phyloP scores from a whole-genome alignment of 2,888 invertebrate genomes.

The Cheilosia variabilis region DNA sequence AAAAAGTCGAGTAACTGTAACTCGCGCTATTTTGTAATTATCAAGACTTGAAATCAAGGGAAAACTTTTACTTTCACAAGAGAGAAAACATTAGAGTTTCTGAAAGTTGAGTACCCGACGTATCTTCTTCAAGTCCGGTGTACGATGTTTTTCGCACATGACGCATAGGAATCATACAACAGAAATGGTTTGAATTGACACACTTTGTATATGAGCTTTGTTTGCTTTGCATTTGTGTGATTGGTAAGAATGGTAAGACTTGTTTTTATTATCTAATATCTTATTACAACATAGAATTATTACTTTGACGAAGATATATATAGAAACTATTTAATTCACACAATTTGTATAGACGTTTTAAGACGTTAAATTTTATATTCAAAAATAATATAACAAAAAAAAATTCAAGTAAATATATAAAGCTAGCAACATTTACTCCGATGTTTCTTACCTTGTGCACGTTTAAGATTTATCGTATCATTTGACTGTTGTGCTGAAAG shows the following conservation, averaged over 20 bases:
- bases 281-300: conserved; percentile 58
- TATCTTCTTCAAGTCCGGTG: too few species aligned
- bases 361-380: conserved; percentile 59
- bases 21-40: too few species aligned
- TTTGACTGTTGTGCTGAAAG: conserved; percentile 82
- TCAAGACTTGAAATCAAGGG: too few species aligned
- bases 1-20: too few species aligned
- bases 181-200: too few species aligned
- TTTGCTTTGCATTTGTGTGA: conserved; percentile 36
- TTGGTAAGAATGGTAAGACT: conserved; percentile 61
- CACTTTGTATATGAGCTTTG: conserved; percentile 13
- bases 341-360: conserved; percentile 57
- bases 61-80: too few species aligned
- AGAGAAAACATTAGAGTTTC: too few species aligned
- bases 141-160: too few species aligned
- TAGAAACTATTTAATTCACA: conserved; percentile 43
- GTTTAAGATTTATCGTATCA: conserved; percentile 82
- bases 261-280: conserved; percentile 61
- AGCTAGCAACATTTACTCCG: conserved; percentile 83
- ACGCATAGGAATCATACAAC: too few species aligned
- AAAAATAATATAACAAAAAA: conserved; percentile 54
- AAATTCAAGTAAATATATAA: conserved; percentile 49
- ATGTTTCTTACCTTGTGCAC: conserved; percentile 80
- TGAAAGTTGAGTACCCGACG: too few species aligned
- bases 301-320: conserved; percentile 59